Evolutionary conservation across 2,113 vertebrate genomes (phyloP), one percentile per base, ranked within the genome.

Genomic region (Atlantisia rogersi): DNA sequence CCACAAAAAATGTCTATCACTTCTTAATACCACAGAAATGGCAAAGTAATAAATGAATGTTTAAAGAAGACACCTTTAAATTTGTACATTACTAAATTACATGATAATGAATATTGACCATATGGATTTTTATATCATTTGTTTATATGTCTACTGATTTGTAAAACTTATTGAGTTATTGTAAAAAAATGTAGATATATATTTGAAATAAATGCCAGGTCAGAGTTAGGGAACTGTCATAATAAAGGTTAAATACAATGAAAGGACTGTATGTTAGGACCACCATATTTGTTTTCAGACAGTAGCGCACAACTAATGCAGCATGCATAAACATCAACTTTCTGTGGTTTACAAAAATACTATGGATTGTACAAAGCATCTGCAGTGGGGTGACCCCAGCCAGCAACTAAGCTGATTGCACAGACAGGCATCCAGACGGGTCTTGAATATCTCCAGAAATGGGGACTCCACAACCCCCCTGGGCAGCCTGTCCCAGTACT

Each of bases 1-100:
- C 10, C 48, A 44, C 6, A n/a, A 68, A 64, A 60, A 3, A 10
- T 15, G 3, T n/a, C 3, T 76, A 21, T 78, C 2, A 2, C 1
- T 59, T 84, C 32, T 48, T 82, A 40, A 64, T 50, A 44, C 22
- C 18, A 82, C 7, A 50, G 3, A 6, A 71, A 6, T 26, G 18
- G 24, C 9, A 63, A 91, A 81, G 70, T 50, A 75, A 12, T 40
- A 63, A 81, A 84, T 13, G 0, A 65, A 6, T 74, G 14, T 69
- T 77, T 81, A 69, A 80, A 81, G 29, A 82, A 62, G 12, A 20
- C 13, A 52, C 2, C 1, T 8, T 5, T 83, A 77, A 76, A 40
- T 86, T 44, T 80, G 3, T 69, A 65, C 12, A 18, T 7, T 62
- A 46, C 6, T 62, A 56, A 52, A 37, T 52, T 68, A 29, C 11